Conservation (phyloP, 35 echinoderm and acorn worm genomes). For the Eucidaris tribuloides region DNA sequence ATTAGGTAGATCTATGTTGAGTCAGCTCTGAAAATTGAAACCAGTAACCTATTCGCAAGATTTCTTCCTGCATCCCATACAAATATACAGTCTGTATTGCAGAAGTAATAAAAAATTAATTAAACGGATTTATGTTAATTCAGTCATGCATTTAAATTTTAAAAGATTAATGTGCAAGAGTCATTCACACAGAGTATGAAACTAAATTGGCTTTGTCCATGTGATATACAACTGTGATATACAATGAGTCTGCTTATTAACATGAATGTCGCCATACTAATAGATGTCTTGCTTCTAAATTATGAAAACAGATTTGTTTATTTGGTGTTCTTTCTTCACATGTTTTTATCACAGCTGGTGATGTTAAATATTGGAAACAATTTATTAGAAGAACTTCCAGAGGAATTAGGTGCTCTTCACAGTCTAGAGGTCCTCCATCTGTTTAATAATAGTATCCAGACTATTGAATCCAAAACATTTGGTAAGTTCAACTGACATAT, state of each 20-base stretch:
- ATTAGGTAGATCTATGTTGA: too few relatives aligned
- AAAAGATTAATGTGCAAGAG: too few relatives aligned
- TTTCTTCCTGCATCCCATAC: too few relatives aligned
- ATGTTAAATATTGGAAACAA: conserved; percentile 84
- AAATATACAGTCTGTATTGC: too few relatives aligned
- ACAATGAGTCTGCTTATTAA: neutral
- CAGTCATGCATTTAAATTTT: too few relatives aligned
- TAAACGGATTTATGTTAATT: too few relatives aligned
- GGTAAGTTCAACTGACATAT: conserved; percentile 40
- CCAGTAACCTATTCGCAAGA: too few relatives aligned
- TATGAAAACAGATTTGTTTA: neutral
- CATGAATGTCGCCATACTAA: neutral
- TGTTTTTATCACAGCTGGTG: conserved; percentile 46
- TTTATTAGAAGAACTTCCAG: conserved; percentile 63
- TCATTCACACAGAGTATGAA: too few relatives aligned
- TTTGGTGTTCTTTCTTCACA: neutral
- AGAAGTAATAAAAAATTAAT: too few relatives aligned
- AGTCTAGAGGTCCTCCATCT: conserved; percentile 70
- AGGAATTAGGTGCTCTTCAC: conserved; percentile 33
- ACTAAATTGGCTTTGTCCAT: too few relatives aligned
- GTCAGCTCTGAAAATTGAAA: too few relatives aligned
- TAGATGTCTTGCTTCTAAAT: neutral
- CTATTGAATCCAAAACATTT: conserved; percentile 59
- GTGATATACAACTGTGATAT: neutral
- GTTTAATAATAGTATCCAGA: conserved; percentile 71